These are phyloP conservation scores for Crematogaster levior DNA, from an alignment of 2,888 invertebrate species.

Conservation along the genomic window DNA sequence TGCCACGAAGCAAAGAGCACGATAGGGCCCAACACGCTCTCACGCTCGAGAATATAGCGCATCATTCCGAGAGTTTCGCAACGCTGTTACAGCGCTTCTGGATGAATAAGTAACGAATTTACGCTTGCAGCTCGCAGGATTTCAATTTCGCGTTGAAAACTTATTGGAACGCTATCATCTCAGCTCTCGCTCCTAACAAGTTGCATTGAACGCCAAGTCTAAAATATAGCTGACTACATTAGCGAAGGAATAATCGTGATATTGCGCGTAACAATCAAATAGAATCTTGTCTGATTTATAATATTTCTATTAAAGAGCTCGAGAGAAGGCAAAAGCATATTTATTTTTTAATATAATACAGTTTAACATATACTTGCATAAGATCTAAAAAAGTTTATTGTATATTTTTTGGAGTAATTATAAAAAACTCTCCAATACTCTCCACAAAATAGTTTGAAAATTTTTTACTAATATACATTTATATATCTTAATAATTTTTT, in stretches of 20 bases:
- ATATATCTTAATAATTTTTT: not conserved
- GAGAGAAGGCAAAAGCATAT: not conserved
- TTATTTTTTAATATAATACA: not conserved
- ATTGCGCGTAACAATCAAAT: not conserved
- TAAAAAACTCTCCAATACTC: no score
- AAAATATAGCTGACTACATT: conserved; percentile 12
- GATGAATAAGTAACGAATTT: conserved; percentile 54
- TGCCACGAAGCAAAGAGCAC: conserved; percentile 8
- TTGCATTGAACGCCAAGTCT: conserved; percentile 29
- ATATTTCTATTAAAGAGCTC: not conserved
- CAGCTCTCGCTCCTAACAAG: conserved; percentile 26
- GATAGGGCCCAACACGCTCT: conserved; percentile 26
- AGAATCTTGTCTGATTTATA: not conserved
- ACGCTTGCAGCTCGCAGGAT: conserved; percentile 42
- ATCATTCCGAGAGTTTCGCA: conserved; percentile 41
- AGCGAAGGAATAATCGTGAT: conserved; percentile 30
- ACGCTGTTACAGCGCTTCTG: conserved; percentile 44
- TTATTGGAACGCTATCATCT: conserved; percentile 41
- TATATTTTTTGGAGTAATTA: not conserved
- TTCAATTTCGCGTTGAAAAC: conserved; percentile 50
- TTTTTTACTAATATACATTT: not conserved
- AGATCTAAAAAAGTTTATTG: not conserved
- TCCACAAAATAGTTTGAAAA: not conserved
- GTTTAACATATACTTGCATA: not conserved
- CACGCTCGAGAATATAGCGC: conserved; percentile 16